Evolutionary conservation across 2,888 invertebrate genomes (phyloP), one percentile per base, ranked within the genome.

Genomic region (Apoda limacodes): DNA sequence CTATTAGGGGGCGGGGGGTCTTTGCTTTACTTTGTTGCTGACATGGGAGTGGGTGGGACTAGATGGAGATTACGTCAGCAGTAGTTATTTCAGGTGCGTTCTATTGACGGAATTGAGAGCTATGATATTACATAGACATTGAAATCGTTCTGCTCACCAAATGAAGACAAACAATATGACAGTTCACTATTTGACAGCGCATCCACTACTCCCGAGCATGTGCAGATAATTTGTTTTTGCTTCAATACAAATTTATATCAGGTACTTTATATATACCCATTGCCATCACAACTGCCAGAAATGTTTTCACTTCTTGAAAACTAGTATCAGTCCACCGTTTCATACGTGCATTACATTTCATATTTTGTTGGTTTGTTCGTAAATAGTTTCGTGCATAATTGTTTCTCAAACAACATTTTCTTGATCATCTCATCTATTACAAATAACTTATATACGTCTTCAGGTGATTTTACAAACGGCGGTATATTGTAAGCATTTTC

Each of bases 291-390:
- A 35, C 32, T 9, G 21, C 40, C 19, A 40, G 9, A 40, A 40
- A 35, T 25, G 9, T 35, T 31, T 20, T 22, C 35, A 40, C 35
- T 31, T 40, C 37, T 13, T 34, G 11, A 32, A n/a, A 25, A 32
- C 6, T 34, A 4, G 37, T 37, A 17, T 23, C 29, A 24, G n/a
- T 28, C 37, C 35, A 40, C n/a, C 15, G 9, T 26, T 17, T 25
- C 22, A 40, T 20, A 13, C 37, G 32, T 30, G 37, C 35, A 13
- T 40, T 41, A 34, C 23, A 34, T 35, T 42, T 45, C 27, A 41
- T 37, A 28, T n/a, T n/a, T n/a, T n/a, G n/a, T n/a, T 21, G 20
- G 5, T 30, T 30, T 30, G 11, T 19, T 27, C 15, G 19, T 35
- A 38, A 23, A 23, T 36, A 42, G 2, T 42, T 37, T 39, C 12